These are phyloP conservation scores for Podarcis muralis DNA, from an alignment of 2,113 vertebrate species.

Conservation along the genomic window DNA sequence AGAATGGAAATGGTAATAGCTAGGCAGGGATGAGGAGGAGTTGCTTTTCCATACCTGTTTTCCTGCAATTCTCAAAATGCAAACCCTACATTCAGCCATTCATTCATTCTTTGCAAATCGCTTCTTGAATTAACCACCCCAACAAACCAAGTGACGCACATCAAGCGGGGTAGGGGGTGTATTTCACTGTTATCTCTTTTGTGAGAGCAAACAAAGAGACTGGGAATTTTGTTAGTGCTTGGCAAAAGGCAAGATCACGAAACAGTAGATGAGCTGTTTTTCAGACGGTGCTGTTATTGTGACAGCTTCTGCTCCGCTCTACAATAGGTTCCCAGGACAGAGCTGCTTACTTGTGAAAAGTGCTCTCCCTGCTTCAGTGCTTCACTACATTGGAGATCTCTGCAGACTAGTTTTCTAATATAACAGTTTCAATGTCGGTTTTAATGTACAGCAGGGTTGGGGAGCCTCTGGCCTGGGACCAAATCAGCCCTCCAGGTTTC, in stretches of 20 bases:
- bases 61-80: constrained; percentile 15
- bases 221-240: not conserved
- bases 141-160: accelerated
- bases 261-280: accelerated
- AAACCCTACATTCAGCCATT: not conserved
- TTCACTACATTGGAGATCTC: not conserved
- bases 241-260: not conserved
- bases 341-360: not conserved
- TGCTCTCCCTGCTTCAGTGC: not conserved
- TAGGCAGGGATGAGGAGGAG: constrained; percentile 60
- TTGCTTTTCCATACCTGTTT: constrained; percentile 44
- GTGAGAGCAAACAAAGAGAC: not conserved
- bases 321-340: accelerated
- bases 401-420: not conserved
- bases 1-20: constrained; percentile 44
- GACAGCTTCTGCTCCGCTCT: accelerated
- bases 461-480: not conserved
- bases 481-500: not conserved
- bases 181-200: not conserved
- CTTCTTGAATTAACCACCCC: not conserved
- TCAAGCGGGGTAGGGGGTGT: not conserved
- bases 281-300: not conserved
- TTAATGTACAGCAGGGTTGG: not conserved
- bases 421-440: not conserved
- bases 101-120: constrained; percentile 26